Evolutionary conservation across 2,113 vertebrate genomes (phyloP).

Genomic region (Ciconia boyciana): DNA sequence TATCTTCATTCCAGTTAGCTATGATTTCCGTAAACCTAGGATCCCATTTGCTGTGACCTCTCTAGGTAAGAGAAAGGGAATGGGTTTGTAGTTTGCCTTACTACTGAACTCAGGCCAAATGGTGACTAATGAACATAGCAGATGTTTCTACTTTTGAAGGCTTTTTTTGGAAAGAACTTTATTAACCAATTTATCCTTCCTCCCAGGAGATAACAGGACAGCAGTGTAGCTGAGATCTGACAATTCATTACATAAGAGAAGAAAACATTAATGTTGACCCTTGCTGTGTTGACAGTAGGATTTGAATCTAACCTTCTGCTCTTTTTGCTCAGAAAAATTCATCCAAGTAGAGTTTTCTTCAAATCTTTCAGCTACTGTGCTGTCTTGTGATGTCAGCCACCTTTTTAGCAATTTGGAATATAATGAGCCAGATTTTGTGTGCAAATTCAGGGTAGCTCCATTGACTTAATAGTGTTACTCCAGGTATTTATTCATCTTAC

Average conservation of each 20-base stretch:
- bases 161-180: conserved; percentile 39
- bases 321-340: background rate
- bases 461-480: background rate
- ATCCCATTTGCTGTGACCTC: background rate
- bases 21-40: background rate
- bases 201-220: conserved; percentile 32
- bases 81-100: background rate
- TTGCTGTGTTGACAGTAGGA: background rate
- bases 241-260: conserved; percentile 28
- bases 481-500: background rate
- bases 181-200: conserved; percentile 54
- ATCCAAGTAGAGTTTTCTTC: background rate
- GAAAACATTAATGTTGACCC: conserved; percentile 5
- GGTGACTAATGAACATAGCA: conserved; percentile 54
- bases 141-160: conserved; percentile 58
- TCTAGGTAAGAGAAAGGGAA: conserved; percentile 7
- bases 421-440: background rate
- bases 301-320: conserved; percentile 2
- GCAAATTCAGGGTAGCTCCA: background rate
- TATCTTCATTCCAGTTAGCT: background rate
- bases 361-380: conserved; percentile 15
- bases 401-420: background rate
- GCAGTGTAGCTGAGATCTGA: conserved; percentile 16
- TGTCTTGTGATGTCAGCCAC: background rate
- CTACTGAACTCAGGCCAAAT: conserved; percentile 37